A percentile compares a stretch with the other conserved stretches of the same genome.
phyloP scores from a whole-genome alignment of 2,797 vertebrate genomes.

The Hyperoplus immaculatus region DNA sequence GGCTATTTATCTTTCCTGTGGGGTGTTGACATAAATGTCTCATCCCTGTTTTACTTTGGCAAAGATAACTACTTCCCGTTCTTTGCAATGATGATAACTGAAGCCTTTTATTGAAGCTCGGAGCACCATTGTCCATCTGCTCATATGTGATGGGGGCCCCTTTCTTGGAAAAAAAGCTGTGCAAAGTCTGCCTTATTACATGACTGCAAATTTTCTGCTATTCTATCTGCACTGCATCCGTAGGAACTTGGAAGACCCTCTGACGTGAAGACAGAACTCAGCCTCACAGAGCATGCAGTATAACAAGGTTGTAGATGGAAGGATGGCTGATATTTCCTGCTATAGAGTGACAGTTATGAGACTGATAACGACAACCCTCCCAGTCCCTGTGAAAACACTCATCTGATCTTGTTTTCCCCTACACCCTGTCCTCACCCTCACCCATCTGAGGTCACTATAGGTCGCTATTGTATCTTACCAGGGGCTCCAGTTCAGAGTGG shows the following conservation, averaged over 20 bases:
- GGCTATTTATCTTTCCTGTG: neutral
- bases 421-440: slow-evolving; percentile 6
- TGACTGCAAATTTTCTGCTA: neutral
- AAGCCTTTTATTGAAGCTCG: slow-evolving; percentile 49
- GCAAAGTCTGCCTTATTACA: slow-evolving; percentile 30
- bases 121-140: slow-evolving; percentile 35
- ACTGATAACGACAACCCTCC: slow-evolving; percentile 3
- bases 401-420: slow-evolving; percentile 5
- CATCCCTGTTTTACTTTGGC: slow-evolving; percentile 29
- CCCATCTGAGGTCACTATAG: slow-evolving; percentile 10
- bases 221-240: neutral
- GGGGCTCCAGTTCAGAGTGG: slow-evolving; percentile 93
- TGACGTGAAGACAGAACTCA: neutral
- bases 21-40: slow-evolving; percentile 41
- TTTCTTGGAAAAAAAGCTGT: slow-evolving; percentile 38
- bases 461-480: slow-evolving; percentile 87
- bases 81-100: slow-evolving; percentile 47
- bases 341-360: neutral
- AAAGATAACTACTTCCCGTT: slow-evolving; percentile 8
- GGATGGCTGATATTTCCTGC: neutral
- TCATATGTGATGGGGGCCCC: slow-evolving; percentile 19
- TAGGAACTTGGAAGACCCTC: neutral
- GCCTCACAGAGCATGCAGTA: slow-evolving; percentile 2
- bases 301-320: slow-evolving; percentile 1
- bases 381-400: slow-evolving; percentile 10